These are phyloP conservation scores for Oncorhynchus keta DNA, from an alignment of 2,113 vertebrate species.

Conservation along the genomic window DNA sequence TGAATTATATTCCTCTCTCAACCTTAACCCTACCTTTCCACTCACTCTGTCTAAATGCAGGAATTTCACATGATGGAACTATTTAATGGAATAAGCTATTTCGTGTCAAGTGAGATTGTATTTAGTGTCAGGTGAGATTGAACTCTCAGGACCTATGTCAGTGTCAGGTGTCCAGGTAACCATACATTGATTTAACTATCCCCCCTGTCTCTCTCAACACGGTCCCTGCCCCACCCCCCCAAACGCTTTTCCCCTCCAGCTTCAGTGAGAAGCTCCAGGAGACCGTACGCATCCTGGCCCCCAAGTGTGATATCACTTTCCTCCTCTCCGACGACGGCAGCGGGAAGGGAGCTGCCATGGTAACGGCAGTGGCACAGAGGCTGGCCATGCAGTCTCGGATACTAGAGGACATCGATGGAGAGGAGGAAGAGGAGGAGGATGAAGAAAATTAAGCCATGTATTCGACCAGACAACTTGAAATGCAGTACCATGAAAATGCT, in stretches of 20 bases:
- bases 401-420: constrained; percentile 50
- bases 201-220: background rate
- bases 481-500: background rate
- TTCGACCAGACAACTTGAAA: constrained; percentile 5
- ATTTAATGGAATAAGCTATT: too few species aligned
- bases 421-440: constrained; percentile 9
- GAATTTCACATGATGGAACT: too few species aligned
- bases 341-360: constrained; percentile 85
- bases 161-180: too few species aligned
- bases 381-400: constrained; percentile 50
- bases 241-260: constrained; percentile 30
- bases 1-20: too few species aligned
- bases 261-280: constrained; percentile 74
- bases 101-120: too few species aligned
- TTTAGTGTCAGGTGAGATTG: too few species aligned
- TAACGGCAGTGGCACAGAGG: constrained; percentile 79
- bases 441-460: background rate
- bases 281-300: constrained; percentile 40
- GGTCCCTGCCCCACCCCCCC: too few species aligned
- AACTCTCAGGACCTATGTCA: too few species aligned
- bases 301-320: constrained; percentile 71
- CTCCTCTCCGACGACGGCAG: constrained; percentile 82
- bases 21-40: too few species aligned
- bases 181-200: too few species aligned
- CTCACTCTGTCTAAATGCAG: too few species aligned